Conservation (phyloP, 2,113 vertebrate genomes). For the Sebastes fasciatus region DNA sequence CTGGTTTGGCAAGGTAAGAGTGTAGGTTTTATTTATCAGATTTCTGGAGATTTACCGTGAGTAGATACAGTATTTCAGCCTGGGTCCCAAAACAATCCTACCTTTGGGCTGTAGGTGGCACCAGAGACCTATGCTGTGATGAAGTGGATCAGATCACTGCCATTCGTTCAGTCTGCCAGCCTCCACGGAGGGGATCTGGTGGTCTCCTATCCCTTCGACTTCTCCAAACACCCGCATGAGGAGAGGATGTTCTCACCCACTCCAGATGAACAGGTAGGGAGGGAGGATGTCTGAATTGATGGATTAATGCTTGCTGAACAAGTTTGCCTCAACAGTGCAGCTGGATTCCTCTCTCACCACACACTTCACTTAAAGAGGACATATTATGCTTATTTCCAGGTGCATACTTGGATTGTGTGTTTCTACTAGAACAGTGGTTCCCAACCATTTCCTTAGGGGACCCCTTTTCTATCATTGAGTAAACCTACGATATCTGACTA, state of each 20-base stretch:
- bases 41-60: background rate
- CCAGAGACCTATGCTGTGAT: slow-evolving; percentile 97
- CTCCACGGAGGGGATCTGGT: slow-evolving; percentile 97
- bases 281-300: background rate
- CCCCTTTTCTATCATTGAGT: too few relatives aligned
- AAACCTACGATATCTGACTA: too few relatives aligned
- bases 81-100: background rate
- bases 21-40: background rate
- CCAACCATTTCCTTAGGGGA: too few relatives aligned
- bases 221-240: slow-evolving; percentile 90
- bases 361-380: too few relatives aligned
- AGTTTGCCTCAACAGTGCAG: background rate
- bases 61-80: background rate
- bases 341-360: background rate
- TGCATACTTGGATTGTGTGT: too few relatives aligned
- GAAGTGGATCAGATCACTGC: slow-evolving; percentile 93
- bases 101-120: slow-evolving; percentile 86
- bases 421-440: too few relatives aligned
- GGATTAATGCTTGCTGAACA: background rate
- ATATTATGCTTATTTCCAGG: too few relatives aligned
- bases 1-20: slow-evolving; percentile 94
- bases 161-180: slow-evolving; percentile 95
- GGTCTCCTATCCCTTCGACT: slow-evolving; percentile 96
- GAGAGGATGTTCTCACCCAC: slow-evolving; percentile 94
- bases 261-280: slow-evolving; percentile 92